phyloP scores from a whole-genome alignment of 2,797 vertebrate species.

The Scomberomorus guttatus region DNA sequence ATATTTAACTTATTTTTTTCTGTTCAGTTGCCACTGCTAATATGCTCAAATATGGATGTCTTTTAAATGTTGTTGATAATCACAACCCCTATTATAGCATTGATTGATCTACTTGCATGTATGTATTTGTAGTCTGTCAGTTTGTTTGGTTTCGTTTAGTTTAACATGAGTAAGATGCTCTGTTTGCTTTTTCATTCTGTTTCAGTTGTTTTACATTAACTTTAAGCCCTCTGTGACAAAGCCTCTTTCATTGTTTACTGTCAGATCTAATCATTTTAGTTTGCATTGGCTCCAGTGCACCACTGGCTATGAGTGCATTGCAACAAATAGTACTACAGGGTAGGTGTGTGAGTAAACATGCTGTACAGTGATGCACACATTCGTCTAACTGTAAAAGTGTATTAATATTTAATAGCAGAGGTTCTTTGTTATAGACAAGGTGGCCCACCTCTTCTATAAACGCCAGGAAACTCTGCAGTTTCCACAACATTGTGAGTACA shows the following conservation, averaged over 20 bases:
- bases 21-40: background rate
- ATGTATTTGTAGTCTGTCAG: too few relatives aligned
- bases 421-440: too few relatives aligned
- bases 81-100: background rate
- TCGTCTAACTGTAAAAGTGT: background rate
- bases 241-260: conserved; percentile 17
- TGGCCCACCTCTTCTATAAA: too few relatives aligned
- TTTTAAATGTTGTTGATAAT: background rate
- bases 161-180: background rate
- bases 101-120: too few relatives aligned
- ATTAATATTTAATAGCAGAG: too few relatives aligned
- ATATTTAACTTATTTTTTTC: background rate
- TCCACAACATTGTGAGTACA: too few relatives aligned
- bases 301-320: background rate
- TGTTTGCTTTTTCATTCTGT: conserved; percentile 1
- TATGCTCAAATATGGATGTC: background rate
- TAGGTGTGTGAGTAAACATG: background rate
- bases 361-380: background rate
- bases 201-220: conserved; percentile 35
- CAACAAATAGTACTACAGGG: background rate
- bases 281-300: conserved; percentile 5
- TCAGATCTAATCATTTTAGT: conserved; percentile 32
- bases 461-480: too few relatives aligned
- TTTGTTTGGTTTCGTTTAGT: too few relatives aligned
- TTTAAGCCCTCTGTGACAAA: conserved; percentile 9